Percentiles rank a stretch among this genome's conserved stretches.
Evolutionary conservation across 2,888 invertebrate genomes (phyloP).

Genomic region (Suillia variegata): DNA sequence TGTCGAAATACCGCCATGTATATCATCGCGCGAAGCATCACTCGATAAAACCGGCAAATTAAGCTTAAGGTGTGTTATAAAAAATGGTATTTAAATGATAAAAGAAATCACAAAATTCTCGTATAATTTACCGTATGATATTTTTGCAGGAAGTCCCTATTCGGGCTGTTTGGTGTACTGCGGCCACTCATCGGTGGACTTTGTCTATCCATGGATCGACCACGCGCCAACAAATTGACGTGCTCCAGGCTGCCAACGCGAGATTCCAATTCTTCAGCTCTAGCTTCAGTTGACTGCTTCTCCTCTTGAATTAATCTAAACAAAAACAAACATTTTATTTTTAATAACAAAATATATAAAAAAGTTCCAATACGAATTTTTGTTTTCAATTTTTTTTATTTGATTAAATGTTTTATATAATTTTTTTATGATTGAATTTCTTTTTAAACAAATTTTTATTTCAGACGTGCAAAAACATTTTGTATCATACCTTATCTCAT

Average conservation of each 20-base stretch:
- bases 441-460: no score
- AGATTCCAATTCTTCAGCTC: slow-evolving; percentile 97
- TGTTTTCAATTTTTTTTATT: background rate
- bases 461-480: background rate
- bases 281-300: slow-evolving; percentile 94
- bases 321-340: no score
- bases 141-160: slow-evolving; percentile 86
- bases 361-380: background rate
- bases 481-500: slow-evolving; percentile 79
- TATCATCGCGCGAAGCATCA: slow-evolving; percentile 71
- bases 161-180: slow-evolving; percentile 85
- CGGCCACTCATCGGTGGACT: slow-evolving; percentile 89
- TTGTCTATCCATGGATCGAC: slow-evolving; percentile 71
- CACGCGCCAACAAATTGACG: slow-evolving; percentile 82
- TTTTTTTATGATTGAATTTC: no score
- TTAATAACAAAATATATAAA: background rate
- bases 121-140: slow-evolving; percentile 93
- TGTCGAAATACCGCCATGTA: slow-evolving; percentile 65
- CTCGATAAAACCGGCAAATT: slow-evolving; percentile 63
- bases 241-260: slow-evolving; percentile 94
- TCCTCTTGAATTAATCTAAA: slow-evolving; percentile 81
- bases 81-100: background rate
- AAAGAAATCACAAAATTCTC: background rate
- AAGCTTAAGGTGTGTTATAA: no score
- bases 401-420: background rate